A percentile compares a stretch with the other conserved stretches of the same genome.
Evolutionary conservation across 2,113 vertebrate genomes (phyloP).

Genomic region (Bothrops jararaca): DNA sequence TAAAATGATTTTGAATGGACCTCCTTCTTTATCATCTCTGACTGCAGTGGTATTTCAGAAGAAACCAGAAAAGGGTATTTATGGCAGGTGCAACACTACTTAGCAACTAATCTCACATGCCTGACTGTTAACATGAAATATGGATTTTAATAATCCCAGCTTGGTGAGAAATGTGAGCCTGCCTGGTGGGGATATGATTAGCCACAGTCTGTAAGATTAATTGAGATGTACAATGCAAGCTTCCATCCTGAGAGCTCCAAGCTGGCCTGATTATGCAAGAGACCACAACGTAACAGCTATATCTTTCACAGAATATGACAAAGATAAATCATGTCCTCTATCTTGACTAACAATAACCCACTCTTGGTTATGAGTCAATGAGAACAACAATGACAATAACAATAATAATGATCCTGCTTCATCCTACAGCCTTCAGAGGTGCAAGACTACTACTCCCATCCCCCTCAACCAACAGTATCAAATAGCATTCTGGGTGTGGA

Average conservation of each 20-base stretch:
- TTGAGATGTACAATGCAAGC: conserved; percentile 83
- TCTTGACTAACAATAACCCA: conserved; percentile 46
- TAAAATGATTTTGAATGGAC: conserved; percentile 66
- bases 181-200: conserved; percentile 85
- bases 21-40: conserved; percentile 65
- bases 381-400: neutral
- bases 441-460: neutral
- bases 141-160: conserved; percentile 88
- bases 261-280: conserved; percentile 79
- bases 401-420: neutral
- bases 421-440: neutral
- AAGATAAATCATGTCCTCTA: conserved; percentile 68
- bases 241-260: conserved; percentile 76
- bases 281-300: conserved; percentile 76
- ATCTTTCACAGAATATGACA: conserved; percentile 73
- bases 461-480: neutral
- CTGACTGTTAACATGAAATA: conserved; percentile 79
- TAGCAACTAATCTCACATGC: conserved; percentile 78
- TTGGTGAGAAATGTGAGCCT: conserved; percentile 76
- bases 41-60: conserved; percentile 70
- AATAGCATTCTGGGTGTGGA: neutral
- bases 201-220: conserved; percentile 85
- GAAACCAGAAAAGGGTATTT: conserved; percentile 70
- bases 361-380: conserved; percentile 39
- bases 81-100: conserved; percentile 71